Conservation (phyloP, 2,888 invertebrate species). For the Zygogramma bicolorata region DNA sequence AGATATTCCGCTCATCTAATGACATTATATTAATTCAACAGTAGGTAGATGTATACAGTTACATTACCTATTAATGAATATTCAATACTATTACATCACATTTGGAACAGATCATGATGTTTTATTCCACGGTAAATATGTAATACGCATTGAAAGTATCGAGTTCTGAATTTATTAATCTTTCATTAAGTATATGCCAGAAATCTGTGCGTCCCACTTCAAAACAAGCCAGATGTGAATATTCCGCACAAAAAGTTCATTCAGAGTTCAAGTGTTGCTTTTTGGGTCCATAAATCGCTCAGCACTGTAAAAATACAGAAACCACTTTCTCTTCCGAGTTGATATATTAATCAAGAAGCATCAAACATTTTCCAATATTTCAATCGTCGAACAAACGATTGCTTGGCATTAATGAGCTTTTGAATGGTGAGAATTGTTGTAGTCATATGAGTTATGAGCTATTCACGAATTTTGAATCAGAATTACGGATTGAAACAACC, state of each 20-base stretch:
- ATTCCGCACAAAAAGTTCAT: slow-evolving; percentile 1
- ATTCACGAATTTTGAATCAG: no score
- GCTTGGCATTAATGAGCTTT: background rate
- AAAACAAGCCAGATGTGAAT: background rate
- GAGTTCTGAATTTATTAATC: background rate
- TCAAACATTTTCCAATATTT: background rate
- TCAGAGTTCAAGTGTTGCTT: background rate
- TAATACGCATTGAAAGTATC: background rate
- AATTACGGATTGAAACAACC: no score
- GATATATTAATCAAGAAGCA: background rate
- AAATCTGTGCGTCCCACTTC: background rate
- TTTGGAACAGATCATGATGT: no score
- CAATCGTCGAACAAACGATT: background rate
- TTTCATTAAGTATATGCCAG: background rate
- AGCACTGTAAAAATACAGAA: background rate
- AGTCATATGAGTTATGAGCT: no score
- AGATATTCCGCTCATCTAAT: no score
- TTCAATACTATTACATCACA: no score
- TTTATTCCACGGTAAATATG: background rate
- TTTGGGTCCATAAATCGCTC: background rate
- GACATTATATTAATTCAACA: no score
- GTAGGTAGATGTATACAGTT: no score
- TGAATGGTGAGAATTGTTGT: background rate
- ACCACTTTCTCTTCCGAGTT: background rate
- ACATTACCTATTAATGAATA: no score